These are phyloP conservation scores for Clavelina lepadiformis DNA, from an alignment of 23 tunicate species.

Conservation along the genomic window DNA sequence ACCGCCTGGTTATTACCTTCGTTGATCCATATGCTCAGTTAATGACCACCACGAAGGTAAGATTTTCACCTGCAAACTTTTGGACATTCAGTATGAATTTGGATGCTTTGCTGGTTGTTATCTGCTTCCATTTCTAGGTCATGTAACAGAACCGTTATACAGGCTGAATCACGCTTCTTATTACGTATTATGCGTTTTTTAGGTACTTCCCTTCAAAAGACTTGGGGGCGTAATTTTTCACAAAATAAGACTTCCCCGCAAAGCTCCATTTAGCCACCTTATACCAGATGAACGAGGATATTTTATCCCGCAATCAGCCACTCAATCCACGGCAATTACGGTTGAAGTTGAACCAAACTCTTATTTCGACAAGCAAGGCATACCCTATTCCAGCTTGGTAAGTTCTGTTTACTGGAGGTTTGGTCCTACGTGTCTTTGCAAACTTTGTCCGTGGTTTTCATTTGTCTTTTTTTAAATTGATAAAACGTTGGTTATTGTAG, in stretches of 20 bases:
- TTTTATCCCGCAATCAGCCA: conserved; percentile 8
- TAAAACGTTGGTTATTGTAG: conserved; percentile 6
- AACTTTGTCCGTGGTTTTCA: background rate
- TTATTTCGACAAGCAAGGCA: conserved; percentile 45
- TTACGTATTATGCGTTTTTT: background rate
- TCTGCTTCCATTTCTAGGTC: too few species aligned
- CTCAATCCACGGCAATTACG: background rate
- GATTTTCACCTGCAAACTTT: background rate
- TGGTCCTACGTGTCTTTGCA: too few species aligned
- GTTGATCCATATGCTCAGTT: conserved; percentile 29
- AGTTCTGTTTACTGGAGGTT: conserved; percentile 6
- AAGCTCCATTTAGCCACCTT: conserved; percentile 16
- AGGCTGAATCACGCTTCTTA: too few species aligned
- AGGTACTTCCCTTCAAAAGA: conserved; percentile 58
- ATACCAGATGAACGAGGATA: conserved; percentile 6
- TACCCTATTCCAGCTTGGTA: conserved; percentile 28
- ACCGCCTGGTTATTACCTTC: conserved; percentile 64
- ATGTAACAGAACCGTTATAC: too few species aligned
- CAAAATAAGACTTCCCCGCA: conserved; percentile 30
- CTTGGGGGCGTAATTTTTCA: conserved; percentile 57
- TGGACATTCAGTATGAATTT: background rate
- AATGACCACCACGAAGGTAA: conserved; percentile 64
- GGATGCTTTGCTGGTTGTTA: too few species aligned
- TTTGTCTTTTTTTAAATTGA: background rate
- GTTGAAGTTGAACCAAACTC: conserved; percentile 37